These are phyloP conservation scores for Acrocephalus kingi DNA, from an alignment of 2,113 vertebrate genomes.

Conservation along the genomic window DNA sequence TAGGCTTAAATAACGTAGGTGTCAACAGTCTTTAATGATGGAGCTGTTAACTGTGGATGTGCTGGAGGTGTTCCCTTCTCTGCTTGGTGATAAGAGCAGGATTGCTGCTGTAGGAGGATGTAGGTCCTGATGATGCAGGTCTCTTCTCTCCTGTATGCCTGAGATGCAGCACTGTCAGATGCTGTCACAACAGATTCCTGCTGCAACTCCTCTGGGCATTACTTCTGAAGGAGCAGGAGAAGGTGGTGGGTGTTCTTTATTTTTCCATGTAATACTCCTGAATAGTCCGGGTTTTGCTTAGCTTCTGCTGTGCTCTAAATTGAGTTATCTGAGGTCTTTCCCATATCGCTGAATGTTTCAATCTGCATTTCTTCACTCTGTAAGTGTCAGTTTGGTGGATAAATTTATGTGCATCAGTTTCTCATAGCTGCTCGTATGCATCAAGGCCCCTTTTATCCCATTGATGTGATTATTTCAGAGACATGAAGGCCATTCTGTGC, in stretches of 20 bases:
- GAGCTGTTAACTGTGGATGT: background rate
- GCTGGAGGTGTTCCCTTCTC: background rate
- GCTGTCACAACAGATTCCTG: conserved; percentile 38
- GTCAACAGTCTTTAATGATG: background rate
- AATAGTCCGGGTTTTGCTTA: background rate
- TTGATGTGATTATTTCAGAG: conserved; percentile 31
- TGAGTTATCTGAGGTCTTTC: background rate
- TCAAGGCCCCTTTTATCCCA: background rate
- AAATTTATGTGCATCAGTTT: background rate
- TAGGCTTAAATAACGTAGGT: background rate
- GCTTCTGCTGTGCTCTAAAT: background rate
- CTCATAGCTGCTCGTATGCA: background rate
- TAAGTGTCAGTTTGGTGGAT: background rate
- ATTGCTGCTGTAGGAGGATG: conserved; percentile 17
- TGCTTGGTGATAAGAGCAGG: background rate
- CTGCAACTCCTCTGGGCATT: conserved; percentile 6
- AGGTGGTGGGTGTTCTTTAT: conserved; percentile 28
- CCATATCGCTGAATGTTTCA: background rate
- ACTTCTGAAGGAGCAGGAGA: background rate
- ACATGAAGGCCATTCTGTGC: background rate
- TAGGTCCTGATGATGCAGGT: conserved; percentile 8
- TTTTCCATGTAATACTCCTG: background rate
- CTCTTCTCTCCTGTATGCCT: background rate
- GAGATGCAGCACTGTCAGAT: background rate
- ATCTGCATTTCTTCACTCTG: background rate